Evolutionary conservation across 2,113 vertebrate species (phyloP).

Genomic region (Nematolebias whitei): DNA sequence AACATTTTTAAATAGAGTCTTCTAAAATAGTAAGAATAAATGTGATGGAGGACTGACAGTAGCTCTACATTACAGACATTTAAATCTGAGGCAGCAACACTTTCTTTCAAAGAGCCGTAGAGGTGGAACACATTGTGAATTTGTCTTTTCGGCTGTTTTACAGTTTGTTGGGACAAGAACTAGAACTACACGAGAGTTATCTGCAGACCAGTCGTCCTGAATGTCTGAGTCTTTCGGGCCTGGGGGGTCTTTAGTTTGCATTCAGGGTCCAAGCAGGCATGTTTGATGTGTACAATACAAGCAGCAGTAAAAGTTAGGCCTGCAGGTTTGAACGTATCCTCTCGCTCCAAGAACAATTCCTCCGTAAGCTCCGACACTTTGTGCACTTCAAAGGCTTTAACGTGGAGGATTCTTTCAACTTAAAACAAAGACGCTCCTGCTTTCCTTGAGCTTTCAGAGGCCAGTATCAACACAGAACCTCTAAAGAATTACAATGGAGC

Average conservation of each 20-base stretch:
- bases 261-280: constrained; percentile 69
- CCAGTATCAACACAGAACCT: constrained; percentile 65
- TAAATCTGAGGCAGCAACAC: no score
- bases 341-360: constrained; percentile 67
- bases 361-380: constrained; percentile 76
- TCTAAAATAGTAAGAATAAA: no score
- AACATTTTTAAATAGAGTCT: no score
- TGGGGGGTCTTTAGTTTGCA: constrained; percentile 61
- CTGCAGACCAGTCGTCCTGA: constrained; percentile 36
- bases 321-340: constrained; percentile 73
- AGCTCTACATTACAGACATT: no score
- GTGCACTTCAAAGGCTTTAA: constrained; percentile 78
- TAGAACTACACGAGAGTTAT: constrained; percentile 56
- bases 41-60: no score
- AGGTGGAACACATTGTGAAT: constrained; percentile 20
- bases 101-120: constrained; percentile 21
- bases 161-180: constrained; percentile 30
- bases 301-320: constrained; percentile 70
- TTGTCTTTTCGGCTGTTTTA: constrained; percentile 31
- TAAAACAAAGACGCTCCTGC: constrained; percentile 71
- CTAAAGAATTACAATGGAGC: constrained; percentile 55
- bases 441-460: constrained; percentile 65
- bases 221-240: constrained; percentile 38
- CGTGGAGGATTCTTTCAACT: constrained; percentile 58
- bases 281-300: constrained; percentile 76